Conservation (phyloP, 2,888 invertebrate species). For the Linhomoeus sp. region DNA sequence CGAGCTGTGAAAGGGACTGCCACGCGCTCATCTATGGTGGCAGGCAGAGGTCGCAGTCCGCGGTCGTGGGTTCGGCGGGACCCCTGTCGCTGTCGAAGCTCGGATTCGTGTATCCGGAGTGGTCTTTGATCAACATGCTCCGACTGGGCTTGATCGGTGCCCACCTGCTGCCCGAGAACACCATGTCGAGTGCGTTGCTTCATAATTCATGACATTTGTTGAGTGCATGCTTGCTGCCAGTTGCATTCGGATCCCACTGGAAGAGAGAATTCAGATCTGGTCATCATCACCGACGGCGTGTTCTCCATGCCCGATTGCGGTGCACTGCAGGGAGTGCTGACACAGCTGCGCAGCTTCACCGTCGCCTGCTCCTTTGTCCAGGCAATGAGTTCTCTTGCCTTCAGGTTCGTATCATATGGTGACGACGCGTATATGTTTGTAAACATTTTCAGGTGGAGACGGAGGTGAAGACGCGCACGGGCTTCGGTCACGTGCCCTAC, state of each 20-base stretch:
- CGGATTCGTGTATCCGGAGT: constrained; percentile 26
- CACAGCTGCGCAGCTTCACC: constrained; percentile 49
- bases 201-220: background rate
- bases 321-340: constrained; percentile 48
- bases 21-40: too few relatives aligned
- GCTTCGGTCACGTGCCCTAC: constrained; percentile 49
- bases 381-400: constrained; percentile 30
- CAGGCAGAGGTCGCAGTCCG: background rate
- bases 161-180: constrained; percentile 51
- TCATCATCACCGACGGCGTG: constrained; percentile 47
- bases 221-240: too few relatives aligned
- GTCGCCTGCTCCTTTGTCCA: constrained; percentile 55
- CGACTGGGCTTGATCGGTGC: constrained; percentile 53
- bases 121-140: constrained; percentile 53
- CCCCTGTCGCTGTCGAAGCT: background rate
- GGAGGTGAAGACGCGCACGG: constrained; percentile 16
- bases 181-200: constrained; percentile 44
- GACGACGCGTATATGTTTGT: too few relatives aligned
- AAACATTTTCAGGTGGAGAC: too few relatives aligned
- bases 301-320: constrained; percentile 46
- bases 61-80: background rate
- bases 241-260: too few relatives aligned
- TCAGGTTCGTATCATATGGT: too few relatives aligned
- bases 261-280: constrained; percentile 23
- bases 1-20: too few relatives aligned